Evolutionary conservation across 2,888 invertebrate genomes (phyloP), one percentile per base, ranked within the genome.

Genomic region (Miltochrista miniata): DNA sequence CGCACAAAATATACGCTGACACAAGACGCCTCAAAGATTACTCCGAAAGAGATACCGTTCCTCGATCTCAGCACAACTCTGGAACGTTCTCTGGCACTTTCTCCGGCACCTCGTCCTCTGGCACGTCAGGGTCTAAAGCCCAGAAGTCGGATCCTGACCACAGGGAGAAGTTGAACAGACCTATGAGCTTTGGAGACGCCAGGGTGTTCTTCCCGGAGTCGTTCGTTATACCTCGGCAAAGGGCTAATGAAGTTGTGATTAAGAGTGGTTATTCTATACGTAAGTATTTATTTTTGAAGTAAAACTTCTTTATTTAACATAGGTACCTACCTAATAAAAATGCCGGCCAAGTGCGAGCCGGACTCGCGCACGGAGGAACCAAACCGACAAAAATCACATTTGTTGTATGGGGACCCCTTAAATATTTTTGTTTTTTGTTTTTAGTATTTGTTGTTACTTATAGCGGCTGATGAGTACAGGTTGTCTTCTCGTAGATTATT

Each of bases 181-280:
- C 91, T 0, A 57, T 87, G 12, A 89, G 88, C 53, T 90, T 87
- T 43, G 87, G 87, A 11, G 92, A 92, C 61, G 87, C 88, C 29
- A 77, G 92, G 60, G 89, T 91, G 0, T 91, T 92, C 79, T 91
- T 92, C 50, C 92, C 92, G n/a, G 92, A 92, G 61, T 87, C 90
- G 0, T 92, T 92, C 45, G 87, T 90, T 35, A 87, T 92, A 72
- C 92, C 92, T 1, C 59, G 90, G 3, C 90, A 89, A 69, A 76
- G 88, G 60, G 75, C 87, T 9, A 81, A 66, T 45, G 90, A 90
- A 57, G 82, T 89, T 14, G 66, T 88, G 14, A 72, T 90, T 10
- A 88, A 85, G 62, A 80, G 68, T 51, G 72, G 79, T 34, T 88
- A 86, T 70, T 87, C 88, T 46, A 85, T 90, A 80, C 89, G 90